phyloP scores from a whole-genome alignment of 2,888 invertebrate species.

The Morpho helenor region DNA sequence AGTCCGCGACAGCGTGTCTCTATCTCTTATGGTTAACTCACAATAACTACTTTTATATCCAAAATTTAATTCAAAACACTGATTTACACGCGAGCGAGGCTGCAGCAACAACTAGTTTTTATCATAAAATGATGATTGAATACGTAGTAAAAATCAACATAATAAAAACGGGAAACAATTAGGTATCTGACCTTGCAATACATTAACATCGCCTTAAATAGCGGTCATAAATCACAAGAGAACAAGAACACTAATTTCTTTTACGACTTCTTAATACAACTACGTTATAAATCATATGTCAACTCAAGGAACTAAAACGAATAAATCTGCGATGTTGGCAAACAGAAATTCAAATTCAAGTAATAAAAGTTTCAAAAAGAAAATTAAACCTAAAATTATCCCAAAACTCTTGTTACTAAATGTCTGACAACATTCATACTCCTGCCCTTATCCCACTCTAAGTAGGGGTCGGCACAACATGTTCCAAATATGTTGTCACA shows the following conservation, averaged over 20 bases:
- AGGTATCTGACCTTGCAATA: conserved; percentile 29
- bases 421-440: no score
- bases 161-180: conserved; percentile 6
- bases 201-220: conserved; percentile 14
- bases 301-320: conserved; percentile 21
- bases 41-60: no score
- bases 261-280: conserved; percentile 19
- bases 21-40: no score
- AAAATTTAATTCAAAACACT: no score
- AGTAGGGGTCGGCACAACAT: no score
- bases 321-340: not conserved
- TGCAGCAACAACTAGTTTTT: not conserved
- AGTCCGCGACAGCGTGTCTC: no score
- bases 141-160: not conserved
- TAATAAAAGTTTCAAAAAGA: not conserved
- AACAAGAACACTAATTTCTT: conserved; percentile 29
- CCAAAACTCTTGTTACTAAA: no score
- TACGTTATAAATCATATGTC: conserved; percentile 27
- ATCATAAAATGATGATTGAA: not conserved
- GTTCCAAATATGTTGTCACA: no score
- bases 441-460: no score
- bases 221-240: conserved; percentile 26
- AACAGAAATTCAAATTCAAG: not conserved
- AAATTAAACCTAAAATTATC: no score
- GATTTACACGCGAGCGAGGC: no score